These are phyloP conservation scores for Anarrhichthys ocellatus DNA, from an alignment of 2,113 vertebrate genomes.

Conservation along the genomic window DNA sequence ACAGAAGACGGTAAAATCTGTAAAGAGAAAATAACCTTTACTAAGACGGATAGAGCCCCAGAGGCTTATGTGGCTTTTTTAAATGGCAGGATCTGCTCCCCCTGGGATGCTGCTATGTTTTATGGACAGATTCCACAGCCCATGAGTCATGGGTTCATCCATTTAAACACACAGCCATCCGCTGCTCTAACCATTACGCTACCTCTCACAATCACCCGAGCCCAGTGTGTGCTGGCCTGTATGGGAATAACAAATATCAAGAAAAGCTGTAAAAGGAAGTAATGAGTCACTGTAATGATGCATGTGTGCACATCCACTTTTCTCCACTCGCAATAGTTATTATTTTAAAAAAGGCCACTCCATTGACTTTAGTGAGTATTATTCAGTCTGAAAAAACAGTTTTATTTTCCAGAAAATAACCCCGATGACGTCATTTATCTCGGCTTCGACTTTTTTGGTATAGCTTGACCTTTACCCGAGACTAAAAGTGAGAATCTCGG, in stretches of 20 bases:
- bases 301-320: neutral
- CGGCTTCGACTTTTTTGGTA: neutral
- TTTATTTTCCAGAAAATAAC: neutral
- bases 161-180: constrained; percentile 33
- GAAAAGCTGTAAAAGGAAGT: constrained; percentile 24
- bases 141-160: constrained; percentile 61
- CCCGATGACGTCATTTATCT: neutral
- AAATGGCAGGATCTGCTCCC: constrained; percentile 20
- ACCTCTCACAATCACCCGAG: neutral
- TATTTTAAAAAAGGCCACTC: neutral
- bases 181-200: neutral
- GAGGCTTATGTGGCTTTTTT: neutral
- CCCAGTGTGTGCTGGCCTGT: constrained; percentile 12
- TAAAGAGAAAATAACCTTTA: constrained; percentile 35
- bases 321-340: neutral
- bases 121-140: constrained; percentile 57
- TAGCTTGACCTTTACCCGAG: neutral
- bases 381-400: neutral
- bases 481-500: neutral
- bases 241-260: neutral
- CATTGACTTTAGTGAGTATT: neutral
- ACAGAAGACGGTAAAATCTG: constrained; percentile 45
- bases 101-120: constrained; percentile 34
- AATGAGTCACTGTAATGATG: constrained; percentile 26
- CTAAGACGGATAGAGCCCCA: neutral